Base-by-base conservation (phyloP, 1,140 invertebrate species). In the Panulirus ornatus region DNA sequence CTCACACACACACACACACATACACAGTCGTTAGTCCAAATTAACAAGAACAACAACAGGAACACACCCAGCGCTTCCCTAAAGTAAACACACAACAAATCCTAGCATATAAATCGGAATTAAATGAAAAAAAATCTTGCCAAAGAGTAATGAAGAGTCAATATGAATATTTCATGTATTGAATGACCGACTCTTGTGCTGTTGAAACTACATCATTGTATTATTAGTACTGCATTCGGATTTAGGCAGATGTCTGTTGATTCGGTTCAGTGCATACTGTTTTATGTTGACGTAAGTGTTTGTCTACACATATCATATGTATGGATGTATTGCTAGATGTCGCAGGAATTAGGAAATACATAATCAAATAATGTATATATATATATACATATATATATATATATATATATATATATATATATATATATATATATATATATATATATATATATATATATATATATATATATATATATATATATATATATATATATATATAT, bases 401-500 rank as follows among this genome's bases (percentile, higher is more conserved):
- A 34, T 14, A 58, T 58, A 58, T 58, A 58, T 38, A 58, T 82
- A 58, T 81, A 6, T 51, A 2, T 51, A 51, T 51, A 30, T 81
- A 1, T 51, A 51, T 51, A 27, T 51, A 14, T 47, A 34, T 58
- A 54, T 81, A 27, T 58, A 54, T 1, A 1, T 81, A 16, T 79
- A 22, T 79, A n/a, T 79, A n/a, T 79, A 16, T 79, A 22, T 51
- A 47, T 79, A 47, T 78, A 16, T 78, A 40, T 78, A 40, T 78
- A 40, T 78, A 40, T 78, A 40, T 76, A 76, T 76, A 76, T 76
- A 76, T 76, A 76, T 76, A 76, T 76, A 76, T 76, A 76, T 76
- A 76, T 76, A 76, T 76, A 76, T 76, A 76, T 76, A 76, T 76
- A 76, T 78, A 78, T 78, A 78, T 44, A 78, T 78, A 78, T 44